Evolutionary conservation across 2,888 invertebrate genomes (phyloP).

Genomic region (Chironomus tentans): DNA sequence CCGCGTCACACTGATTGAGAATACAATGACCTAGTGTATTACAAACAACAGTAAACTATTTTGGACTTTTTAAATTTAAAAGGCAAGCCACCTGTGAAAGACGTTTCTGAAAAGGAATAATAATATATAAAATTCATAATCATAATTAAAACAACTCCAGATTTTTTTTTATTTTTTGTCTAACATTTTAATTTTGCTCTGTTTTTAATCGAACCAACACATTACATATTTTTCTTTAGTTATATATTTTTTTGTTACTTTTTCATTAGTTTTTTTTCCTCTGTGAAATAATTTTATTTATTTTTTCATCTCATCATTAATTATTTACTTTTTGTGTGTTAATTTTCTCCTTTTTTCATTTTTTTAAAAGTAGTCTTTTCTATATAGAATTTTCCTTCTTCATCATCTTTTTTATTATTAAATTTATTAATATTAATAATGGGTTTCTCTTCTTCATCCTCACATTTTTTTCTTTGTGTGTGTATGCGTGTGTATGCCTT

Average conservation of each 20-base stretch:
- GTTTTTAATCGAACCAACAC: conserved; percentile 34
- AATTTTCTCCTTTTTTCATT: neutral
- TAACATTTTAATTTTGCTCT: conserved; percentile 35
- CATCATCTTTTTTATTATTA: neutral
- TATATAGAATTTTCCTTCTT: conserved; percentile 8
- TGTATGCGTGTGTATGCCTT: neutral
- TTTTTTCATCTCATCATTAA: conserved; percentile 6
- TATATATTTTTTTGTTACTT: conserved; percentile 25
- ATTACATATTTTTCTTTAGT: conserved; percentile 32
- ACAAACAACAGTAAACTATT: too few species aligned
- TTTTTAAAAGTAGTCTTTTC: conserved; percentile 27
- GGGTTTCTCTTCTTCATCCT: neutral
- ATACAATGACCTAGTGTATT: too few species aligned
- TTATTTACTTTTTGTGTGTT: neutral
- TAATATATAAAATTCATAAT: neutral
- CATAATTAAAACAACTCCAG: neutral
- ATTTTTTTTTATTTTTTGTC: conserved; percentile 31
- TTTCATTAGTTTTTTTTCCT: conserved; percentile 16
- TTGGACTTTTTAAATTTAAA: too few species aligned
- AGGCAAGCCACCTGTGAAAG: too few species aligned
- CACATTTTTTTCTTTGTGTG: neutral
- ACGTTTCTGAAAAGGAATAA: neutral
- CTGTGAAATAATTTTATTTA: conserved; percentile 24
- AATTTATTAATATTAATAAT: conserved; percentile 3
- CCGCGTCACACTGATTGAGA: too few species aligned